Base-by-base conservation (phyloP, 2,797 vertebrate genomes). In the Typhlichthys eigenmanni region DNA sequence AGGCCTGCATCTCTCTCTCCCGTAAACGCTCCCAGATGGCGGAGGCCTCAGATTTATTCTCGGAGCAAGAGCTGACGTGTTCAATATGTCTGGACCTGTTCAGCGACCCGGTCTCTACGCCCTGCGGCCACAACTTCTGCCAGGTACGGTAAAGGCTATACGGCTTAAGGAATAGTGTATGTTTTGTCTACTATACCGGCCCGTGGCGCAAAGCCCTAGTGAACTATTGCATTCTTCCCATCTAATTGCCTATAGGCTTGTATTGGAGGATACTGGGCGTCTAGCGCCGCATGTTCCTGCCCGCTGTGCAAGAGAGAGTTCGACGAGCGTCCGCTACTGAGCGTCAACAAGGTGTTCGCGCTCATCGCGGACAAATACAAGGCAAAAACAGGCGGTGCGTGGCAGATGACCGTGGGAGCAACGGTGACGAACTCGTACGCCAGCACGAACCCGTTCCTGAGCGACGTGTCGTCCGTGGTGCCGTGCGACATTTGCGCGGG, bases 121-220 rank as follows among this genome's bases (percentile, higher is more conserved):
- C 96, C 0, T 98, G 96, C 45, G 96, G 96, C 3, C 96, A 98
- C 90, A 98, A 97, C 92, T 98, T 96, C 89, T 98, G 96, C 75
- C 74, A 89, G 88, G 88, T 88, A 51, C 66, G 8, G 4, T 13
- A n/a, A 10, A 24, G 8, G 55, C 55, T 17, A 38, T 14, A 24
- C 24, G 24, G 24, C 24, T 24, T 24, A 24, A 24, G 24, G 24
- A 24, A 3, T 24, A 3, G 24, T 24, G 2, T 24, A 24, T 24
- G 24, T 24, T 24, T 24, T 3, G 24, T 24, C 24, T 24, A 3
- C 24, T 24, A 24, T 24, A 24, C 24, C 34, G 8, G 24, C 24
- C 34, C 7, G 34, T 38, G 34, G 2, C 34, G 9, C 34, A 38
- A 38, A 38, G 10, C 12, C 38, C 24, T 10, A 24, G 10, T 10